A percentile compares a stretch with the other conserved stretches of the same genome.
phyloP scores from a whole-genome alignment of 2,113 vertebrate genomes.

The Copsychus sechellarum region DNA sequence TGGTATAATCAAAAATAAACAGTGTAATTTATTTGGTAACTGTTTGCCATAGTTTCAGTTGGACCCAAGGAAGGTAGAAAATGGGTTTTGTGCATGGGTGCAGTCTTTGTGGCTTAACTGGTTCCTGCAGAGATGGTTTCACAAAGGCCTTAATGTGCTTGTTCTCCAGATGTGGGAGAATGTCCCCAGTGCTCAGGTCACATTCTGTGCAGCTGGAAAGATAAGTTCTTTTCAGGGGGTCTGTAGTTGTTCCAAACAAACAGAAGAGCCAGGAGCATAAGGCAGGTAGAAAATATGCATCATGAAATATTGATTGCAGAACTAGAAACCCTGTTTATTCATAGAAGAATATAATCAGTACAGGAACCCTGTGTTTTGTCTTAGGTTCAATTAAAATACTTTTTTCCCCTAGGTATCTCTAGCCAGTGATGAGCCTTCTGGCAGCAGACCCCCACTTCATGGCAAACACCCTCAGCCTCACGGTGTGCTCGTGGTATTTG shows the following conservation, averaged over 20 bases:
- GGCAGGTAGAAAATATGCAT: neutral
- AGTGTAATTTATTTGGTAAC: neutral
- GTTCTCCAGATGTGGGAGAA: neutral
- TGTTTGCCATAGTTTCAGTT: neutral
- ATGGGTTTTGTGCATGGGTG: neutral
- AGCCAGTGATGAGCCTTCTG: neutral
- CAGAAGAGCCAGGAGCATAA: neutral
- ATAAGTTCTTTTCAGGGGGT: neutral
- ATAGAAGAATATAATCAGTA: neutral
- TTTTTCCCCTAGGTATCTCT: neutral
- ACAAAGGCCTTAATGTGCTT: neutral
- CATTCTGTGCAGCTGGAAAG: neutral
- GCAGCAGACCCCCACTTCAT: neutral
- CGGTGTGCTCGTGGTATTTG: rapidly evolving
- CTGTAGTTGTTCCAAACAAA: neutral
- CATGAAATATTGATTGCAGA: neutral
- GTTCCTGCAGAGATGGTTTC: neutral
- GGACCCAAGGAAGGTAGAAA: neutral
- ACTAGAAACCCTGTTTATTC: neutral
- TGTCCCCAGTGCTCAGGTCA: neutral
- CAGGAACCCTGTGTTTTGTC: neutral
- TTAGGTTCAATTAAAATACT: neutral
- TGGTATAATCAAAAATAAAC: neutral
- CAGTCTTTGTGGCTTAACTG: neutral
- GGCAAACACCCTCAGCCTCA: neutral